A percentile compares a stretch with the other conserved stretches of the same genome.
These are phyloP conservation scores for Epizoanthus stellaris DNA, from an alignment of 92 coral and sea anemone genomes.

Conservation along the genomic window DNA sequence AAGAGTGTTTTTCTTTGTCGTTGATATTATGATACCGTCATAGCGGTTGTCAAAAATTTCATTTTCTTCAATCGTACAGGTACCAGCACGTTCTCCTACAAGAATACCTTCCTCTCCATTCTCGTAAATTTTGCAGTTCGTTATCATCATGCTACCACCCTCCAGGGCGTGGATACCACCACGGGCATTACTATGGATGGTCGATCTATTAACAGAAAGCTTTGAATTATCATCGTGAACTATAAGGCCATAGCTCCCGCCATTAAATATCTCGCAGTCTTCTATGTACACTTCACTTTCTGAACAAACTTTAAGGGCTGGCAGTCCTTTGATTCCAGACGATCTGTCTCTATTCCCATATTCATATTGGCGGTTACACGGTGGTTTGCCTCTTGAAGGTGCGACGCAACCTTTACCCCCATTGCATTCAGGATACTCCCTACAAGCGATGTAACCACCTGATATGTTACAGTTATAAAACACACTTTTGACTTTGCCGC, in stretches of 20 bases:
- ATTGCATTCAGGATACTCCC: slow-evolving; percentile 79
- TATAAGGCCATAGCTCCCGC: slow-evolving; percentile 70
- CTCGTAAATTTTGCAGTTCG: slow-evolving; percentile 55
- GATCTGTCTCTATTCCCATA: slow-evolving; percentile 40
- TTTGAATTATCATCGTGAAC: slow-evolving; percentile 11
- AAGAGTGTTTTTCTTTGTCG: slow-evolving; percentile 2
- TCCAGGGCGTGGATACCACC: slow-evolving; percentile 32
- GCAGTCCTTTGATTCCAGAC: slow-evolving; percentile 57
- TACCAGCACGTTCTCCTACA: slow-evolving; percentile 62
- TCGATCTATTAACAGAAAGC: slow-evolving; percentile 4
- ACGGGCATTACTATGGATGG: slow-evolving; percentile 20
- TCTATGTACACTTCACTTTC: slow-evolving; percentile 51
- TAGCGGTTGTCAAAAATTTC: slow-evolving; percentile 57
- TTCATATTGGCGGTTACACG: slow-evolving; percentile 62
- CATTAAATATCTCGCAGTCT: slow-evolving; percentile 57
- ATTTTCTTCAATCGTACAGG: slow-evolving; percentile 49
- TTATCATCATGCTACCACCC: slow-evolving; percentile 42
- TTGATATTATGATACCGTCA: slow-evolving; percentile 66
- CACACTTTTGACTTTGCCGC: background rate
- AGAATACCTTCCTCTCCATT: slow-evolving; percentile 74
- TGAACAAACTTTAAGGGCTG: slow-evolving; percentile 50
- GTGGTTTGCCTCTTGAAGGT: slow-evolving; percentile 33
- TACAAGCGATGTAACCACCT: slow-evolving; percentile 64
- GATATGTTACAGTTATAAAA: slow-evolving; percentile 64
- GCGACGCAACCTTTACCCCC: slow-evolving; percentile 80